Evolutionary conservation across 2,113 vertebrate species (phyloP), one percentile per base, ranked within the genome.

Genomic region (Ceuthmochares aereus): DNA sequence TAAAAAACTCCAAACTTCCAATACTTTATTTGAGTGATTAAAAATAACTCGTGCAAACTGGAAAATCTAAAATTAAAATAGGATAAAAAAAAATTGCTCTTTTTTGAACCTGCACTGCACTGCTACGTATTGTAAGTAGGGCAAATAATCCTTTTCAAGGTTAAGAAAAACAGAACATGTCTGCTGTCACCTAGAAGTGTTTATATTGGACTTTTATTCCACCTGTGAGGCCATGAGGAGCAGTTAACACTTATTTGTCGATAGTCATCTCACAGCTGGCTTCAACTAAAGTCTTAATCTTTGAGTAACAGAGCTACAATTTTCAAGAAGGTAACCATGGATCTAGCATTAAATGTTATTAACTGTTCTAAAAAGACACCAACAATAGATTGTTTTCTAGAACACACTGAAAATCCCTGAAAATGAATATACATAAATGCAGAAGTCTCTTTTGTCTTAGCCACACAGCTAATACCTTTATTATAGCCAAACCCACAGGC

Each of bases 401-500:
- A 20, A 49, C 4, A 26, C 1, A 3, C 22, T 69, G 68, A 88
- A 67, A 77, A 88, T 22, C 32, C 25, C 23, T 27, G 11, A 77
- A 21, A 20, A 32, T 42, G 37, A 63, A 90, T 70, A 40, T 12
- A 17, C 3, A 20, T 27, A 36, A 62, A 59, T 37, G 37, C 3
- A 2, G 36, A 89, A 75, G 6, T 23, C 55, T 68, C 7, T 64
- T 91, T 85, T 87, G 43, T 76, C 21, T 88, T 56, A 73, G 49
- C 6, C 77, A 62, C 30, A 22, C 7, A 47, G 29, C 2, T 64
- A 60, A 63, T 25, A n/a, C 4, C 20, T 23, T 42, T 0, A 0
- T 27, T 64, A 22, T 2, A 8, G 34, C 1, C 59, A 55, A 86
- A 90, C 16, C 7, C n/a, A 73, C 0, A 0, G 1, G 11, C 36